Base-by-base conservation (phyloP, 2,113 vertebrate genomes). In the Alectura lathami region DNA sequence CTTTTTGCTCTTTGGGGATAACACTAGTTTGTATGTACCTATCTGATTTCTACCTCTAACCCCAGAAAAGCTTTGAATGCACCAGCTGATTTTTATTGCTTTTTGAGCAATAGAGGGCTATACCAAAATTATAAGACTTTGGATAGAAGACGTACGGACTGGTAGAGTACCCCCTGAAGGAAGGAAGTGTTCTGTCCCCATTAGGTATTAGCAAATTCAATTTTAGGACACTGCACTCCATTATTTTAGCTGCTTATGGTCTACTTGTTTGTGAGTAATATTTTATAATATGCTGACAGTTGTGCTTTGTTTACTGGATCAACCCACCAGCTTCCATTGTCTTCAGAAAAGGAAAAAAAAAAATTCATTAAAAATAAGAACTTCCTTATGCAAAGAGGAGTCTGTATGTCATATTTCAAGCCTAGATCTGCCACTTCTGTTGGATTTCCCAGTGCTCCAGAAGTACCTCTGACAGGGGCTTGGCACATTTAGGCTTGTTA, bases 261-360 rank as follows among this genome's bases (percentile, higher is more conserved):
- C 29, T 62, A 13, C 48, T 94, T 94, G 70, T 83, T 91, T 95
- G 50, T 88, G 78, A 83, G 48, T 89, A 59, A 47, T 94, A 80
- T 85, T 94, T 93, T 94, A 85, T 89, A 94, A 70, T 92, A 78
- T 3, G 64, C 15, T 97, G 91, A 95, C 91, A 91, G 63, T 80
- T 56, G 60, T 78, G 76, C 76, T 90, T 92, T 96, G 94, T 96
- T 96, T 92, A 73, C 81, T 94, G 63, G 81, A 67, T 94, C 91
- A 93, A 36, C 69, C 77, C 77, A 87, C 14, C 6, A 83, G 50
- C 67, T 96, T 85, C 87, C 47, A 94, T 95, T 96, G 94, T 93
- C 62, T 96, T 94, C 20, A 70, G 79, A 77, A 83, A 81, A 92
- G 40, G 74, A 85, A 90, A 80, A 68, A 91, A 92, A 91, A 24